Base-by-base conservation (phyloP, 2,113 vertebrate genomes). In the Cercopithecus mona region DNA sequence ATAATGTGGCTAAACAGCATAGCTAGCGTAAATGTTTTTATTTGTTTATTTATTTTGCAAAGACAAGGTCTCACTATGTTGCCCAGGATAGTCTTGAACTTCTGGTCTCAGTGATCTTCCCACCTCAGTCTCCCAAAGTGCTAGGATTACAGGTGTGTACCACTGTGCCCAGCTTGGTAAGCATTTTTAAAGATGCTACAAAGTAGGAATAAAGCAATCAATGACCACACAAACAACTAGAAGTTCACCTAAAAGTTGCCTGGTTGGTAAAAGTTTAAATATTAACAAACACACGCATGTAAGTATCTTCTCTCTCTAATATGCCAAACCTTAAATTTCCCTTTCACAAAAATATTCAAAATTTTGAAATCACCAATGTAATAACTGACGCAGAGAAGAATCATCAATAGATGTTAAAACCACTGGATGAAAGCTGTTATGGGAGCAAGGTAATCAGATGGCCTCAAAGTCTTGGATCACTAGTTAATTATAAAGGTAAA, bases 121-220 rank as follows among this genome's bases (percentile, higher is more conserved):
- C 61, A 64, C 61, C 61, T 64, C 27, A 32, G 12, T 12, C 61
- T 64, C 61, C 27, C 61, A 64, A 64, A 14, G 12, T 64, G 61
- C 61, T 32, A 30, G 12, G 27, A 64, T 64, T 64, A 64, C 61
- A 64, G 12, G 12, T 14, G 27, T 2, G 12, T 64, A 6, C 27
- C 61, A 64, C 61, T 13, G 27, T 64, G 61, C 30, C 27, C 61
- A 64, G 61, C 61, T 64, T 64, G 61, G 27, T 27, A 89, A 89
- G 35, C 50, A 90, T 59, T 96, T 96, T 93, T 64, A 72, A 96
- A 93, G 43, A 79, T 61, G 30, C 73, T 59, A 72, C 18, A 52
- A 81, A 96, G 59, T 20, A 80, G 38, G 30, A 81, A 86, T 45
- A 80, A 90, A 80, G 73, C 66, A 86, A 81, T 48, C 45, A 81